Evolutionary conservation across 2,113 vertebrate species (phyloP).

Genomic region (Aphelocoma coerulescens): DNA sequence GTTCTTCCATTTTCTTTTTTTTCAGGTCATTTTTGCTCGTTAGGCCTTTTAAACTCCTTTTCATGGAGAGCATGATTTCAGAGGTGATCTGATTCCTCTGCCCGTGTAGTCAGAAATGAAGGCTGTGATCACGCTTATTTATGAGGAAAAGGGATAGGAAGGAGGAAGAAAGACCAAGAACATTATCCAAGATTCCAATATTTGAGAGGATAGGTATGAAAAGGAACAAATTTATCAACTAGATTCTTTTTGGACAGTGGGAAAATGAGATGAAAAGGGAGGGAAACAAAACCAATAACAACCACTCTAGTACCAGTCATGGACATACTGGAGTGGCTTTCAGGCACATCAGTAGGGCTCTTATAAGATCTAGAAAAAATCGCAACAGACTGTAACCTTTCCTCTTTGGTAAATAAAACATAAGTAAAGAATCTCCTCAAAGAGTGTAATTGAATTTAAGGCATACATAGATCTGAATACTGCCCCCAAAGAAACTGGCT

Average conservation of each 20-base stretch:
- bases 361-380: neutral
- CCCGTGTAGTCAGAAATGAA: neutral
- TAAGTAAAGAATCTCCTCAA: neutral
- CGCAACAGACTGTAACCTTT: neutral
- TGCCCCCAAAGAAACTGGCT: neutral
- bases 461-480: neutral
- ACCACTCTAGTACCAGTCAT: neutral
- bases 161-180: neutral
- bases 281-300: neutral
- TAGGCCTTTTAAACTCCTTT: neutral
- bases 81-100: neutral
- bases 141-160: neutral
- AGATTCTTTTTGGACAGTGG: neutral
- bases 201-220: neutral
- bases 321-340: neutral
- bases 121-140: neutral
- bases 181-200: neutral
- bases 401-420: neutral
- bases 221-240: neutral
- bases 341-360: neutral
- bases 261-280: neutral
- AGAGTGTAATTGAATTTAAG: neutral
- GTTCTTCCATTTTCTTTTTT: constrained; percentile 30
- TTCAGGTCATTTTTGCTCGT: neutral
- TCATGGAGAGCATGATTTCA: neutral